Base-by-base conservation (phyloP, 1,140 invertebrate genomes). In the Habropoda laboriosa region DNA sequence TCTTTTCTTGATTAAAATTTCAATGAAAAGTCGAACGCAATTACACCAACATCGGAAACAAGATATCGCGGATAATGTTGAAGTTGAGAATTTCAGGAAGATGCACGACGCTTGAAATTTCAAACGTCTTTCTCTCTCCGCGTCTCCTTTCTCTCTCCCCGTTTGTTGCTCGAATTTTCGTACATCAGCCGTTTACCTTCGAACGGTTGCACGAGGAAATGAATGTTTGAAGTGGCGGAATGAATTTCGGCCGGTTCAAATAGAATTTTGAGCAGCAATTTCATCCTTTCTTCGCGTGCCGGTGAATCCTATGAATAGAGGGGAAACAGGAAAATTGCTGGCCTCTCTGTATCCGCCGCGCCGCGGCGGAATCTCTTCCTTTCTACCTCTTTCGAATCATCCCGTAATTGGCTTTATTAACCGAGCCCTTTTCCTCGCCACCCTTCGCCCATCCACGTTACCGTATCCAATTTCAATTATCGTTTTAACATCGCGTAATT, bases 381-480 rank as follows among this genome's bases (percentile, higher is more conserved):
- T 74, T 66, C 60, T 57, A 67, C 70, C 66, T 82, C 82, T 79
- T 72, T 63, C 60, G 61, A 83, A 82, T 84, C 72, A 68, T 58
- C 55, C 53, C 58, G 40, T 85, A 85, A 85, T 85, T 83, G 77
- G 66, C 77, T 85, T 85, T 82, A 83, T 85, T 79, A 83, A 83
- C 81, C 71, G 49, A 83, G 27, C 47, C 53, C 67, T 53, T 74
- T 68, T 18, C 38, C 21, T 7, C 38, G 24, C 24, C 13, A 45
- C 18, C 57, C 13, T n/a, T 24, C 18, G 12, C 40, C 63, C n/a
- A n/a, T n/a, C 42, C 63, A 32, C 42, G 66, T 7, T 30, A 27
- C 32, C 75, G 60, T 83, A 85, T 85, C 70, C 77, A 85, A 78
- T 85, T 85, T 85, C 83, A 85, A 83, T 85, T 85, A 85, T 77